Percentiles rank a stretch among this genome's conserved stretches.
Evolutionary conservation across 1,140 invertebrate species (phyloP).

Genomic region (Adelges cooleyi): DNA sequence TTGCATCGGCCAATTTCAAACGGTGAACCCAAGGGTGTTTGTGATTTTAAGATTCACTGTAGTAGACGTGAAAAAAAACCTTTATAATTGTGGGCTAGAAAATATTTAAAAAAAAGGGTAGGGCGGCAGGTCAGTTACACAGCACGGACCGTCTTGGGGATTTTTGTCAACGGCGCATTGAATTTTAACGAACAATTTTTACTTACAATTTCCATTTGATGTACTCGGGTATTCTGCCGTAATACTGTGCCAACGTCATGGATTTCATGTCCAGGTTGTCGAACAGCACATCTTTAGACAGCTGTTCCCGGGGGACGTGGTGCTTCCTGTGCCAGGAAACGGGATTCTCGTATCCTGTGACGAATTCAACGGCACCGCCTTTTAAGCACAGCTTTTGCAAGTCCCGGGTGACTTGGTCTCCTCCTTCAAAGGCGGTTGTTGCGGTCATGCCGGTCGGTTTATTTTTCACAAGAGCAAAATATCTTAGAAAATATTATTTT

Average conservation of each 20-base stretch:
- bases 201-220: slow-evolving; percentile 16
- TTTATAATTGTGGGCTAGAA: too few species aligned
- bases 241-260: not conserved
- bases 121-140: not conserved
- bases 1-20: too few species aligned
- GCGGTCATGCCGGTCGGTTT: too few species aligned
- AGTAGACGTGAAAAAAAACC: too few species aligned
- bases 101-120: too few species aligned
- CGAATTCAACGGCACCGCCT: not conserved
- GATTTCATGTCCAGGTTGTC: not conserved
- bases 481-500: too few species aligned
- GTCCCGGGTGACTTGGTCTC: too few species aligned
- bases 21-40: too few species aligned
- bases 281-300: not conserved
- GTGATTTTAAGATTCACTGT: too few species aligned
- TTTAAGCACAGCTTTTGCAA: not conserved
- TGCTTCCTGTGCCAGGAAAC: not conserved
- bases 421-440: too few species aligned
- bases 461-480: too few species aligned
- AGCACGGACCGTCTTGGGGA: not conserved
- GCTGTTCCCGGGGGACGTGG: not conserved
- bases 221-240: not conserved
- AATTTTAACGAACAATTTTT: too few species aligned
- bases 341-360: not conserved
- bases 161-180: not conserved